Percentiles rank a stretch among this genome's conserved stretches.
Evolutionary conservation across 2,113 vertebrate species (phyloP).

Genomic region (Leuciscus idus): DNA sequence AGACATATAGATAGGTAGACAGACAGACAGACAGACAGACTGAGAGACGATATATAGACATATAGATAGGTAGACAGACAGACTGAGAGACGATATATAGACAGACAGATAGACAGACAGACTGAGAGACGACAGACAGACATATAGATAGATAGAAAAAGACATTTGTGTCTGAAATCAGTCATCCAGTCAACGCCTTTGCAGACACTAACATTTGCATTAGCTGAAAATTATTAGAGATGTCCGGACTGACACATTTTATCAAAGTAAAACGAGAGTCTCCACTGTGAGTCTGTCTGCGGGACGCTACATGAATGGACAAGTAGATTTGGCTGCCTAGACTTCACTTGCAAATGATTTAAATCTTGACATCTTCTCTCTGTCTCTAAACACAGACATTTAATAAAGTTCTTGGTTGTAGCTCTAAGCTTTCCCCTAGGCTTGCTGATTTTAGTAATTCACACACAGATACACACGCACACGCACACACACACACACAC

Average conservation of each 20-base stretch:
- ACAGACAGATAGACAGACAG: neutral
- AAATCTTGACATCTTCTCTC: constrained; percentile 15
- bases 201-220: constrained; percentile 36
- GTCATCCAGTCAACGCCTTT: constrained; percentile 7
- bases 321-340: neutral
- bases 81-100: neutral
- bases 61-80: no score
- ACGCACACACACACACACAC: neutral
- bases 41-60: no score
- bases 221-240: constrained; percentile 40
- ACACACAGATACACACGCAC: neutral
- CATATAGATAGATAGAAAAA: neutral
- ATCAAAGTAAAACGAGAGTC: constrained; percentile 9
- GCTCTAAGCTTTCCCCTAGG: constrained; percentile 4
- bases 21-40: no score
- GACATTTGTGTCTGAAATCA: constrained; percentile 15
- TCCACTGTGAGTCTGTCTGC: constrained; percentile 16
- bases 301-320: constrained; percentile 15
- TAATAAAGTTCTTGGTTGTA: neutral
- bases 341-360: constrained; percentile 19
- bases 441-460: constrained; percentile 16
- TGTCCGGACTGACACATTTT: constrained; percentile 29
- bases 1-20: no score
- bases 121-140: neutral
- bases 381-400: constrained; percentile 13